phyloP scores from a whole-genome alignment of 2,113 vertebrate species.

The Speoplatyrhinus poulsoni region DNA sequence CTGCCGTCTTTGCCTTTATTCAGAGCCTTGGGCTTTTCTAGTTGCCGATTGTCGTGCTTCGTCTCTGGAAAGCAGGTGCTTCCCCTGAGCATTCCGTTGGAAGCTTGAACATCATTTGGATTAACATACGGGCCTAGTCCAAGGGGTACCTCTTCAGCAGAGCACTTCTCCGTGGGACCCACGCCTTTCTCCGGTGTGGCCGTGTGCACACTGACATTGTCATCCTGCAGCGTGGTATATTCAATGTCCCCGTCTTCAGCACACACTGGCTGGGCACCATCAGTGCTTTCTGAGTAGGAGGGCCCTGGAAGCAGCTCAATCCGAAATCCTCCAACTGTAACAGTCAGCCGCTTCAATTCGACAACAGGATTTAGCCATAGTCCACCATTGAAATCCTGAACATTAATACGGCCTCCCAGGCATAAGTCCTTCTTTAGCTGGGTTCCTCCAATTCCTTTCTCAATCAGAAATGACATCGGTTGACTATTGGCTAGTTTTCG shows the following conservation, averaged over 20 bases:
- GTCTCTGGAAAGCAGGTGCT: slow-evolving; percentile 33
- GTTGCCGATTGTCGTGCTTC: slow-evolving; percentile 53
- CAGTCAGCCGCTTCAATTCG: slow-evolving; percentile 72
- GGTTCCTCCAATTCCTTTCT: slow-evolving; percentile 53
- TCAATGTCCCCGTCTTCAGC: slow-evolving; percentile 55
- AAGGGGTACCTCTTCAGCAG: slow-evolving; percentile 55
- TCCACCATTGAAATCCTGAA: slow-evolving; percentile 57
- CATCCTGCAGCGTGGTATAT: slow-evolving; percentile 44
- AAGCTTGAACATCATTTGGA: slow-evolving; percentile 77
- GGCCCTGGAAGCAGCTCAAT: slow-evolving; percentile 80
- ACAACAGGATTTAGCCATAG: slow-evolving; percentile 74
- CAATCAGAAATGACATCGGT: slow-evolving; percentile 66
- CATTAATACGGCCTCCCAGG: slow-evolving; percentile 61
- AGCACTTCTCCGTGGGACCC: slow-evolving; percentile 45
- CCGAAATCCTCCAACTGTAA: slow-evolving; percentile 77
- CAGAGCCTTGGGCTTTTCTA: slow-evolving; percentile 34
- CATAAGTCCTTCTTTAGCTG: slow-evolving; percentile 73
- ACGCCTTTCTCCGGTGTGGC: slow-evolving; percentile 50
- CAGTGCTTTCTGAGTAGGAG: slow-evolving; percentile 56
- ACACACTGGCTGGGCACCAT: slow-evolving; percentile 28
- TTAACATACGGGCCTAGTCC: slow-evolving; percentile 70
- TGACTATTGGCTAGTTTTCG: slow-evolving; percentile 72
- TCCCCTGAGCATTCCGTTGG: slow-evolving; percentile 45
- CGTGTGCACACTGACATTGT: slow-evolving; percentile 41
- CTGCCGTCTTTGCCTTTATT: slow-evolving; percentile 33